A percentile compares a stretch with the other conserved stretches of the same genome.
Evolutionary conservation across 1,140 invertebrate genomes (phyloP).

Genomic region (Lepidurus couesii): DNA sequence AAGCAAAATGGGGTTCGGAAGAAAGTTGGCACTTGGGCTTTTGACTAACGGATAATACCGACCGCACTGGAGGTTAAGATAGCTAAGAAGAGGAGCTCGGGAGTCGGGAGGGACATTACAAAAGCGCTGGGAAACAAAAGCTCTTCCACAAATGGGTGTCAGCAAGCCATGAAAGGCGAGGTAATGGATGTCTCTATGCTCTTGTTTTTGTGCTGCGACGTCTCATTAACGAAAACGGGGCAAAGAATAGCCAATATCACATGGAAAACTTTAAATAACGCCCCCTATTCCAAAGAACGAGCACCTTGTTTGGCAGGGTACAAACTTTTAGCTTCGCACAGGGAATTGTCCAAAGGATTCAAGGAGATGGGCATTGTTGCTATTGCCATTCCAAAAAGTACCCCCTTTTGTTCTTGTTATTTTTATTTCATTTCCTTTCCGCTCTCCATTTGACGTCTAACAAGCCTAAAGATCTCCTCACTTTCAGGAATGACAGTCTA

Average conservation of each 20-base stretch:
- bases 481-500: background rate
- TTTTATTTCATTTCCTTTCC: too few relatives aligned
- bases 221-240: background rate
- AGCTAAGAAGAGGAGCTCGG: background rate
- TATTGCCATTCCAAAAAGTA: too few relatives aligned
- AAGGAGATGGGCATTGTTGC: too few relatives aligned
- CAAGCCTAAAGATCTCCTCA: background rate
- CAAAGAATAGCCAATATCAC: background rate
- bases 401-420: too few relatives aligned
- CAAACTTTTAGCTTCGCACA: too few relatives aligned
- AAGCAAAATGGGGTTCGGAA: background rate
- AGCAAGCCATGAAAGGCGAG: conserved; percentile 17
- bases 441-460: too few relatives aligned
- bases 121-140: background rate
- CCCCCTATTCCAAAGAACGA: background rate
- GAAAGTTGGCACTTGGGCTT: background rate
- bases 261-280: background rate
- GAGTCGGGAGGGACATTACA: background rate
- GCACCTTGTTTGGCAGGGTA: background rate
- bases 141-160: conserved; percentile 17
- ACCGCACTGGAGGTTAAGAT: conserved; percentile 6
- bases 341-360: too few relatives aligned
- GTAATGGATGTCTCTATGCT: conserved; percentile 15
- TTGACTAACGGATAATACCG: background rate
- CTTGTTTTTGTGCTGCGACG: background rate